A percentile compares a stretch with the other conserved stretches of the same genome.
These are phyloP conservation scores for Sarcophaga peregrina DNA, from an alignment of 1,140 invertebrate species.

Conservation along the genomic window DNA sequence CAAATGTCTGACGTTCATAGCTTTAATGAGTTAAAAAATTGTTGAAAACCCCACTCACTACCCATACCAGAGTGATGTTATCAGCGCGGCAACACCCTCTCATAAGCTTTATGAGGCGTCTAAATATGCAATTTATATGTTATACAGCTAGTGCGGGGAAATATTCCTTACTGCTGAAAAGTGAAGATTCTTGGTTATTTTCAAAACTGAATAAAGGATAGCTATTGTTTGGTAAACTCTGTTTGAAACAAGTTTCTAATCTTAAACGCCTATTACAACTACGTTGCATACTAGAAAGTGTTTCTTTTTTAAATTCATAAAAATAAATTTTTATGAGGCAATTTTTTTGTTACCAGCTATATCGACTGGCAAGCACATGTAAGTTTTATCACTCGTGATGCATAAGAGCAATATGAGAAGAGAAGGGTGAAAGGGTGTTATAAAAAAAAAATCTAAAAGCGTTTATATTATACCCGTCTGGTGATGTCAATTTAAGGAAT, in stretches of 20 bases:
- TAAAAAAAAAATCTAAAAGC: too few species aligned
- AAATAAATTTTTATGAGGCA: not conserved
- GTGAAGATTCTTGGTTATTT: too few species aligned
- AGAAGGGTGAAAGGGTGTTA: too few species aligned
- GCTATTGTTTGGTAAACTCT: not conserved
- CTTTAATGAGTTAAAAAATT: conserved; percentile 17
- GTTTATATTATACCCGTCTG: conserved; percentile 8
- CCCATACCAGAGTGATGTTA: too few species aligned
- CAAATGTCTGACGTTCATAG: conserved; percentile 14
- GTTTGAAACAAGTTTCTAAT: too few species aligned
- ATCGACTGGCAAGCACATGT: not conserved
- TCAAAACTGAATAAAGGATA: not conserved
- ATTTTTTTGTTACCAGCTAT: not conserved
- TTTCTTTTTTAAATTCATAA: not conserved
- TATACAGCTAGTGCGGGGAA: too few species aligned
- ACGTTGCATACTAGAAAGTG: not conserved
- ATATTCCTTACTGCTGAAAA: too few species aligned
- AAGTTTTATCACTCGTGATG: not conserved
- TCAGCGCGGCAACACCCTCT: not conserved
- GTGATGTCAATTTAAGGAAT: conserved; percentile 39
- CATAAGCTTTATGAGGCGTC: conserved; percentile 35
- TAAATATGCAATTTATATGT: not conserved
- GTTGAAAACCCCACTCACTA: too few species aligned
- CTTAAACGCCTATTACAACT: too few species aligned
- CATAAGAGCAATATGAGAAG: not conserved